Base-by-base conservation (phyloP, 2,797 vertebrate species). In the Monodelphis domestica region DNA sequence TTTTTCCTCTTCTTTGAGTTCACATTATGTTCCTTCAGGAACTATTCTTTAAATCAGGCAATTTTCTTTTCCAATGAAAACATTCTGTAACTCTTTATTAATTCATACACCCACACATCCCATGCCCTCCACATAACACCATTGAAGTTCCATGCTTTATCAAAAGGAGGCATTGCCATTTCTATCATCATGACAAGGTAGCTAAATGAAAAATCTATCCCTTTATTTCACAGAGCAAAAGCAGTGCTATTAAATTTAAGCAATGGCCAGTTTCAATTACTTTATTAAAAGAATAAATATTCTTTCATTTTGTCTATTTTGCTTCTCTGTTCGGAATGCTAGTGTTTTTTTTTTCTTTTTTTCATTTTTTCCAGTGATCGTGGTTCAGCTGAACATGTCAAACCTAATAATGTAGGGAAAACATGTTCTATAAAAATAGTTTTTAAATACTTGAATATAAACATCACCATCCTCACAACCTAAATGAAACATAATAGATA, bases 191-290 rank as follows among this genome's bases (percentile, higher is more conserved):
- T 53, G 30, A 87, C 10, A 59, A 90, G 21, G 21, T 1, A 15
- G 17, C 15, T 90, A 45, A 14, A 84, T 45, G 24, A 87, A 89
- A 92, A 88, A n/a, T 1, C 2, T 24, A 11, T 95, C 93, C 95
- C 9, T 59, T 90, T 92, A 57, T 78, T 94, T 92, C 38, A 90
- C 90, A 55, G 26, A 94, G 28, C 17, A 92, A 92, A 92, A 53
- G 3, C 17, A 89, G 54, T 26, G 7, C 56, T 92, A 92, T 63
- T 90, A 54, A 12, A 55, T 17, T 45, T 12, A 28, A 94, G 7
- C 87, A 53, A 56, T 0, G 56, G 33, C 30, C 50, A 88, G 29
- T 5, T 28, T 45, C 24, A 38, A 5, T 90, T 53, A 90, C 56
- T 30, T 94, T 93, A 84, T 95, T 26, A 94, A 90, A 52, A 90